Evolutionary conservation across 2,888 invertebrate species (phyloP).

Genomic region (Hydraecia micacea): DNA sequence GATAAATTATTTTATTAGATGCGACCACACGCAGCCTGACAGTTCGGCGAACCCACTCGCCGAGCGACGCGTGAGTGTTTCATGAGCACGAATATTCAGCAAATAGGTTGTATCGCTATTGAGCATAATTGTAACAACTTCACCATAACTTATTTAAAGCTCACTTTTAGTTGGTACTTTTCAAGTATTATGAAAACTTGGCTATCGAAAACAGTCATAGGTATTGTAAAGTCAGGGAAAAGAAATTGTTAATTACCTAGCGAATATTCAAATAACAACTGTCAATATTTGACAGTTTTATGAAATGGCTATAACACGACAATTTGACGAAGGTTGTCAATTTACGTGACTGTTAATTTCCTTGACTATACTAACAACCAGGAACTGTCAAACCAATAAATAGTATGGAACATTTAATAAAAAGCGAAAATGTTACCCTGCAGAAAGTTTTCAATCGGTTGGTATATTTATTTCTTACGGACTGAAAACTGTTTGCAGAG

Average conservation of each 20-base stretch:
- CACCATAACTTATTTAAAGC: background rate
- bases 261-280: background rate
- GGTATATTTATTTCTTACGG: background rate
- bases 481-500: background rate
- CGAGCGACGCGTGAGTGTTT: constrained; percentile 44
- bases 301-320: background rate
- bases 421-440: background rate
- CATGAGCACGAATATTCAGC: constrained; percentile 34
- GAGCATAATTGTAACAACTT: background rate
- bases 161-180: background rate
- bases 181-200: too few species aligned
- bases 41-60: constrained; percentile 69
- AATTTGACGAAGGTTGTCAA: background rate
- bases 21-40: constrained; percentile 69
- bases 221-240: background rate
- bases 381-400: background rate
- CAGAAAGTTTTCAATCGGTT: background rate
- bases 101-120: constrained; percentile 10
- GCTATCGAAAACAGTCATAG: background rate
- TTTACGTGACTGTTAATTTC: background rate
- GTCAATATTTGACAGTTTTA: background rate
- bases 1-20: constrained; percentile 60
- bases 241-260: too few species aligned
- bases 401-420: background rate
- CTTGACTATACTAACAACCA: background rate